Evolutionary conservation across 2,113 vertebrate genomes (phyloP), one percentile per base, ranked within the genome.

Genomic region (Myrmecophaga tridactyla): DNA sequence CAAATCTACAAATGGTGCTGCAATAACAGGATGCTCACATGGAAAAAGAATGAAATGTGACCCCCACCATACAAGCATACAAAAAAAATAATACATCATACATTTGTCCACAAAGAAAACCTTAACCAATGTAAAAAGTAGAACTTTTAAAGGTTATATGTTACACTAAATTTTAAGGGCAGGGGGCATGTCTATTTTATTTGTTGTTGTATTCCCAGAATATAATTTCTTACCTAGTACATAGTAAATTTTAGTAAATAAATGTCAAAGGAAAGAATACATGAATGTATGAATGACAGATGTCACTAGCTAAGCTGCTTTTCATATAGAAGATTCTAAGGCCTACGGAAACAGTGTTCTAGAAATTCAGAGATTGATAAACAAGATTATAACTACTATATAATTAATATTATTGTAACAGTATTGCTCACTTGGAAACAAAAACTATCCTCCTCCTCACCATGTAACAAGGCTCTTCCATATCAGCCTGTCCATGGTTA

Each of bases 61-160:
- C n/a, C n/a, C n/a, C n/a, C n/a, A n/a, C n/a, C n/a, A n/a, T n/a
- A n/a, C n/a, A n/a, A n/a, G n/a, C n/a, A n/a, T n/a, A n/a, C n/a
- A n/a, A n/a, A n/a, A n/a, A n/a, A n/a, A n/a, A n/a, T n/a, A n/a
- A n/a, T n/a, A n/a, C n/a, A n/a, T n/a, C n/a, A n/a, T n/a, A 12
- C 65, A 78, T 87, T 94, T 92, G 41, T 31, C 67, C 65, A 69
- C 23, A 85, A 56, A 91, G 63, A 65, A 91, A 90, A 89, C 60
- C 63, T 27, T 73, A 73, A 29, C 56, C 36, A 67, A 3, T 18
- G 13, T 75, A 94, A 51, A 76, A 14, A 81, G 18, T 0, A 46
- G 76, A 89, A 51, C 36, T 20, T 63, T 31, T 29, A 80, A 93
- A 95, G 41, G 14, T 10, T 85, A 12, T 29, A 65, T 53, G 76